Evolutionary conservation across 2,113 vertebrate species (phyloP), one percentile per base, ranked within the genome.

Genomic region (Phylloscopus trochiloides): DNA sequence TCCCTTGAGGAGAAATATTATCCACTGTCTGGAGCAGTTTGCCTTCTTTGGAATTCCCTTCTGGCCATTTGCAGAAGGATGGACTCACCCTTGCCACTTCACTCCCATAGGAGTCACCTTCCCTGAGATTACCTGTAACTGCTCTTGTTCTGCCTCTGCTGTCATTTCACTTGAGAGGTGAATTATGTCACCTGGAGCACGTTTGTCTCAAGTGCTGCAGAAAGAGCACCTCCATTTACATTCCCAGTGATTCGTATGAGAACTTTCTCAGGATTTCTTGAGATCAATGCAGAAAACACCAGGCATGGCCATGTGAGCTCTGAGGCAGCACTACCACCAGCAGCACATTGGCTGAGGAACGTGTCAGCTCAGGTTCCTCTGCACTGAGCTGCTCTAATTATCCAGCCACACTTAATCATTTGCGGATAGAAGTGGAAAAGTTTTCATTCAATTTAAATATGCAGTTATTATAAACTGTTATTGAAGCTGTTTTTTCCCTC

Each of bases 241-340:
- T 40, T 67, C 32, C 13, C 22, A 28, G 48, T 26, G 38, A 58
- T 29, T 7, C 57, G 31, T 31, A 32, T 9, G 14, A 57, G 20
- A 54, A 61, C 5, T 14, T n/a, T 36, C 11, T 26, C 17, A 47
- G 55, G 14, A 22, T 74, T 85, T 82, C 36, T 34, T 29, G 36
- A 25, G 55, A 19, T 36, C 16, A 5, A 0, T 16, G 74, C 29
- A 54, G 58, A 61, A 66, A 17, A 32, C 0, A 0, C 29, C 0
- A 0, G 3, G 17, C 8, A 26, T 22, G 21, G 45, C 36, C 7
- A 1, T 22, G 32, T 38, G 40, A 34, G 61, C 47, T 66, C 4
- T 29, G 50, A 19, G 52, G 57, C 6, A 47, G 61, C 29, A 1
- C 52, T 59, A 45, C 45, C 0, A 6, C 68, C 52, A 34, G 61